Conservation (phyloP, 1,140 invertebrate genomes). For the Drosophila santomea region DNA sequence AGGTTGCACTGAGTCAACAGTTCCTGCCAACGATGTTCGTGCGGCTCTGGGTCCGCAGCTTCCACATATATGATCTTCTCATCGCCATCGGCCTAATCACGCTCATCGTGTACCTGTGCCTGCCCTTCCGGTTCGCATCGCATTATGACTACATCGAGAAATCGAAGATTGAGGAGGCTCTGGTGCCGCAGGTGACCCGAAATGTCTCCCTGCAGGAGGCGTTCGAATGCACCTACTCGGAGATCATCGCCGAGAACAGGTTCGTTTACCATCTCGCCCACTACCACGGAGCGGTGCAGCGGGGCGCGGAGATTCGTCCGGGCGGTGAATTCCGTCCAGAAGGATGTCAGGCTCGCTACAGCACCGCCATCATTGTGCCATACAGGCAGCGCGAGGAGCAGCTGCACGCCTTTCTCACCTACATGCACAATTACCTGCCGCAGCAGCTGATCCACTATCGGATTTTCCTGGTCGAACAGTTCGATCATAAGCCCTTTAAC, state of each 20-base stretch:
- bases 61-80: slow-evolving; percentile 62
- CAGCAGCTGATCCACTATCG: slow-evolving; percentile 92
- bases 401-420: slow-evolving; percentile 91
- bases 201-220: slow-evolving; percentile 68
- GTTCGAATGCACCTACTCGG: slow-evolving; percentile 69
- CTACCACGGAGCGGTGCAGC: slow-evolving; percentile 61
- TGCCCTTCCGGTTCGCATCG: slow-evolving; percentile 79
- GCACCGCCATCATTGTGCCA: slow-evolving; percentile 94
- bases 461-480: slow-evolving; percentile 97
- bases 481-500: slow-evolving; percentile 92
- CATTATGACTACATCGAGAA: slow-evolving; percentile 73
- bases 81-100: slow-evolving; percentile 44
- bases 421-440: slow-evolving; percentile 96
- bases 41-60: slow-evolving; percentile 57
- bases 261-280: slow-evolving; percentile 60
- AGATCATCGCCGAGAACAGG: slow-evolving; percentile 66
- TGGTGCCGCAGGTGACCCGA: slow-evolving; percentile 56
- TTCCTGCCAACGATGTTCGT: slow-evolving; percentile 59
- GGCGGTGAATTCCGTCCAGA: slow-evolving; percentile 86
- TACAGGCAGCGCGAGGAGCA: slow-evolving; percentile 94
- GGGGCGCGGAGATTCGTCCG: slow-evolving; percentile 57
- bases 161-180: slow-evolving; percentile 54
- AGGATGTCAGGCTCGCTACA: slow-evolving; percentile 90
- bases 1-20: slow-evolving; percentile 12
- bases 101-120: slow-evolving; percentile 64